Base-by-base conservation (phyloP, 2,888 invertebrate genomes). In the Hipparchia sbordonii region DNA sequence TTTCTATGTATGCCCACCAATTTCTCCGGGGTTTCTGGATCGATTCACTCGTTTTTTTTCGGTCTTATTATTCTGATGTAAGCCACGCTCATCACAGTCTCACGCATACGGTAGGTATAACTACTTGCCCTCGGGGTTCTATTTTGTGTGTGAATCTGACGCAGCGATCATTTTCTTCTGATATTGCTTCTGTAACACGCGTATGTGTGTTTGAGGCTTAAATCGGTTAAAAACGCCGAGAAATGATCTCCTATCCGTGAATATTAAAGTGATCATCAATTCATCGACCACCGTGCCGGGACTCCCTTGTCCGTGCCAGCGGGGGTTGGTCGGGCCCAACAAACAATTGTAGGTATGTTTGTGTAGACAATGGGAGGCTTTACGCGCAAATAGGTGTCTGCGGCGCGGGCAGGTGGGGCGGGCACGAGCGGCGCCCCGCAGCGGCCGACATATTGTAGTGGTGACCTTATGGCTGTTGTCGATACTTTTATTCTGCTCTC, bases 391-490 rank as follows among this genome's bases (percentile, higher is more conserved):
- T 76, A 79, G 79, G 78, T 72, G 72, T 73, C 74, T 68, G 77
- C 76, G 67, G 75, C 74, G 77, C 71, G 68, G 71, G 79, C 79
- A 78, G 80, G 80, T 77, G 80, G 73, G 74, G 78, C 66, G 70
- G 72, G 82, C 82, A 81, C 82, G 79, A 74, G 79, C 77, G 80
- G 77, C 82, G 71, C 80, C 84, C 85, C 81, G 86, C 83, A 71
- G 86, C 68, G 84, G 76, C 76, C 73, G 74, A 73, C 74, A 71
- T 74, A 46, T 4, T 6, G 48, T 61, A 62, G 62, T 48, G 62
- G 1, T 46, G 76, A 66, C 70, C 67, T 70, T 76, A 39, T 67
- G 63, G 56, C 70, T 54, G 72, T 72, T 85, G 84, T 84, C 84
- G 85, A 85, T 83, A 85, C 6, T 48, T 48, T 0, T 48, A 23